These are phyloP conservation scores for Tribolium madens DNA, from an alignment of 1,140 invertebrate species.

Conservation along the genomic window DNA sequence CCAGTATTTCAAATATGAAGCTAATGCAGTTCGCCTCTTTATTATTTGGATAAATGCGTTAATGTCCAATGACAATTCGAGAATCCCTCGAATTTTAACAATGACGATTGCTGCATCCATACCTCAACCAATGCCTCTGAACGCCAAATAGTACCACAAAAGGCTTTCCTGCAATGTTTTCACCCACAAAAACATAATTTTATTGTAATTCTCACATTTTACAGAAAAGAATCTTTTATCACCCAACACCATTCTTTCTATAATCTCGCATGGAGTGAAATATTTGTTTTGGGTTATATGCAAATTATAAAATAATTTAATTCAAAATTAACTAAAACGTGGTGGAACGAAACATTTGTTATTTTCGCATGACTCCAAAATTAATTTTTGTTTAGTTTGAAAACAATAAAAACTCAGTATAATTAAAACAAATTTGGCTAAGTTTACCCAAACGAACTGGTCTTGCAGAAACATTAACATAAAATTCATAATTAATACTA, in stretches of 20 bases:
- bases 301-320: slow-evolving; percentile 28
- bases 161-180: background rate
- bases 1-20: slow-evolving; percentile 51
- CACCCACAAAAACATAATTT: background rate
- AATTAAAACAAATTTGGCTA: slow-evolving; percentile 25
- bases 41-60: slow-evolving; percentile 45
- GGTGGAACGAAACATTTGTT: slow-evolving; percentile 24
- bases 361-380: slow-evolving; percentile 20
- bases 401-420: slow-evolving; percentile 37
- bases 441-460: background rate
- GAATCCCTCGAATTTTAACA: slow-evolving; percentile 36
- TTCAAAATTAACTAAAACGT: slow-evolving; percentile 7
- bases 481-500: background rate
- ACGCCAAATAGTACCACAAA: background rate
- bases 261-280: background rate
- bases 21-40: slow-evolving; percentile 34
- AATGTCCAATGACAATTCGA: slow-evolving; percentile 32
- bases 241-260: too few relatives aligned
- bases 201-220: too few relatives aligned
- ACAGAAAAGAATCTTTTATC: too few relatives aligned
- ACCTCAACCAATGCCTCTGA: background rate
- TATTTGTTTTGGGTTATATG: slow-evolving; percentile 17
- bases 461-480: slow-evolving; percentile 1
- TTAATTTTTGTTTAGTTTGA: slow-evolving; percentile 33
- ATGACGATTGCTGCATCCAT: background rate